Evolutionary conservation across 2,797 vertebrate species (phyloP), one percentile per base, ranked within the genome.

Genomic region (Salmo trutta): DNA sequence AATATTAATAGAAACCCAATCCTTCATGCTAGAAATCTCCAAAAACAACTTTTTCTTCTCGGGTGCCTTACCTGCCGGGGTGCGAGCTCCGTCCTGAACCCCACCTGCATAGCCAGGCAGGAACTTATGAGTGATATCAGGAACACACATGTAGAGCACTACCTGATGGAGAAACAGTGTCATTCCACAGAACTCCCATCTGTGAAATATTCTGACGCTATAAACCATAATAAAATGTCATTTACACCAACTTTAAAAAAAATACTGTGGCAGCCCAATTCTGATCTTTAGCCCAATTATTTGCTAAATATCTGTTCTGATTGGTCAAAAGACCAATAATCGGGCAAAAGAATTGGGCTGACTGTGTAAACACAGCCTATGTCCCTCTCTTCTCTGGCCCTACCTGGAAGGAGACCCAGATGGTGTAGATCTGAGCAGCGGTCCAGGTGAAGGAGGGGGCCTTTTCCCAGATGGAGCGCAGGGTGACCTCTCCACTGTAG

Each of bases 331-430:
- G 6, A 36, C 1, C 36, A 36, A 36, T 36, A 36, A 1, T 7
- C 7, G 36, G 36, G 36, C 36, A 36, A 36, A 36, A 7, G 0
- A 36, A 36, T 36, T 36, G 36, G 36, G 36, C 33, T 36, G 5
- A 1, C 33, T 36, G 24, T 47, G 33, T 36, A 6, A 36, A 7
- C 33, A 5, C 5, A 36, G 1, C 33, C 33, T 36, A 36, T 36
- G 36, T 7, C 36, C 36, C 1, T 1, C 36, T 36, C 36, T 36
- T 36, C 36, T 36, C 36, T 36, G 5, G 19, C 36, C 16, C 12
- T 83, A 99, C 98, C 96, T 99, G 98, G 84, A 98, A 97, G 33
- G 88, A 2, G 21, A 99, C 94, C 98, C 98, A 99, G 27, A 84
- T 15, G 1, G 79, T 14, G 5, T 98, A 99, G 78, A 99, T 94